Conservation (phyloP, 2,888 invertebrate genomes). For the Meganola albula region DNA sequence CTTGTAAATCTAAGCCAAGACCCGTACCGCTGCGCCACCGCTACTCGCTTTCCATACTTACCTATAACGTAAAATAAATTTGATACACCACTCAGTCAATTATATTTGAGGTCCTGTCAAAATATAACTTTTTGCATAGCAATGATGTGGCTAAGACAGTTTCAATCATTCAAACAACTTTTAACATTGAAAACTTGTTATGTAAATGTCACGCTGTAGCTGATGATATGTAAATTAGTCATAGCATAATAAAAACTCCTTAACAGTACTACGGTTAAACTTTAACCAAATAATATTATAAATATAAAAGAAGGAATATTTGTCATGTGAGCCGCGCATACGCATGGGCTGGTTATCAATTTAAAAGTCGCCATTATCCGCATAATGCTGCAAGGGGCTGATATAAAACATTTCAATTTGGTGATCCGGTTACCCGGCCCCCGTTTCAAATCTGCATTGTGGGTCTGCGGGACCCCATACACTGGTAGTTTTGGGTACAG, state of each 20-base stretch:
- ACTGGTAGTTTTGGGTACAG: constrained; percentile 64
- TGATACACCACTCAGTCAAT: no score
- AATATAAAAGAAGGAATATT: constrained; percentile 43
- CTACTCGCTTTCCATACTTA: no score
- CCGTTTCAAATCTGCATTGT: constrained; percentile 70
- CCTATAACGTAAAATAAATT: no score
- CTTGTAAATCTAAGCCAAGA: no score
- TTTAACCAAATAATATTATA: constrained; percentile 65
- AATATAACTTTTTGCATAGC: no score
- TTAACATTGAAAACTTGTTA: no score
- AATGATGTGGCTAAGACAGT: no score
- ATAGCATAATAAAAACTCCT: constrained; percentile 34
- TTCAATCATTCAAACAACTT: no score
- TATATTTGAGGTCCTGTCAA: no score
- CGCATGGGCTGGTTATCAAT: constrained; percentile 72
- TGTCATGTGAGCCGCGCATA: constrained; percentile 53
- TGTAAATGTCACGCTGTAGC: no score
- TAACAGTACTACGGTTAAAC: constrained; percentile 67
- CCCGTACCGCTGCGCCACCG: no score
- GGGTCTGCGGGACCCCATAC: constrained; percentile 69
- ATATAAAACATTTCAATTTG: constrained; percentile 78
- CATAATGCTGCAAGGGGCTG: constrained; percentile 58
- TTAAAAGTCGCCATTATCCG: constrained; percentile 71
- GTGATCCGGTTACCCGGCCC: constrained; percentile 72
- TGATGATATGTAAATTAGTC: constrained; percentile 60